phyloP scores from a whole-genome alignment of 1,140 invertebrate species.

The Piezodorus guildinii region DNA sequence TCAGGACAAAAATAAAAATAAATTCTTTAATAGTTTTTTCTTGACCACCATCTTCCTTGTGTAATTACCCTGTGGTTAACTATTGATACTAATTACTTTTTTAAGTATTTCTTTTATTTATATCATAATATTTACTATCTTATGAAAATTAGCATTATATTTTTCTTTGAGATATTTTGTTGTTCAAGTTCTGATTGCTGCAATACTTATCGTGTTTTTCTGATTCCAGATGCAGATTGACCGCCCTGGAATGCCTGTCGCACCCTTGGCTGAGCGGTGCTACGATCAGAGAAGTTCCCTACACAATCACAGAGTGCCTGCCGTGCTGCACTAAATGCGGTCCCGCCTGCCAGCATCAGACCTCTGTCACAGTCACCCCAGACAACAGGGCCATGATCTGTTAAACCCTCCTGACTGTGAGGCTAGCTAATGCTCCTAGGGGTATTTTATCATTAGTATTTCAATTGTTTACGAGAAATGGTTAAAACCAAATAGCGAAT shows the following conservation, averaged over 20 bases:
- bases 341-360: conserved; percentile 20
- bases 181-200: no score
- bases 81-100: no score
- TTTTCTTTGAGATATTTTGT: no score
- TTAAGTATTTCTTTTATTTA: no score
- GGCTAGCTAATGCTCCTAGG: neutral
- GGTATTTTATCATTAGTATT: neutral
- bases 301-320: conserved; percentile 7
- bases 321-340: conserved; percentile 21
- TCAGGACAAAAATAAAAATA: no score
- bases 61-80: no score
- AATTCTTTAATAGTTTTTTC: no score
- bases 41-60: no score
- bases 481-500: no score
- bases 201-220: neutral
- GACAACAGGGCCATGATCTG: conserved; percentile 26
- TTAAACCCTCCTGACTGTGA: conserved; percentile 5
- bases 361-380: conserved; percentile 20
- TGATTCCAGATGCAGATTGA: conserved; percentile 37
- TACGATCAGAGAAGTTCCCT: neutral
- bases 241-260: conserved; percentile 47
- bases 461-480: neutral
- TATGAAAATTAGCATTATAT: no score
- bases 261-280: conserved; percentile 44
- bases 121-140: no score